Evolutionary conservation across 1,140 invertebrate species (phyloP), one percentile per base, ranked within the genome.

Genomic region (Drosophila novamexicana): DNA sequence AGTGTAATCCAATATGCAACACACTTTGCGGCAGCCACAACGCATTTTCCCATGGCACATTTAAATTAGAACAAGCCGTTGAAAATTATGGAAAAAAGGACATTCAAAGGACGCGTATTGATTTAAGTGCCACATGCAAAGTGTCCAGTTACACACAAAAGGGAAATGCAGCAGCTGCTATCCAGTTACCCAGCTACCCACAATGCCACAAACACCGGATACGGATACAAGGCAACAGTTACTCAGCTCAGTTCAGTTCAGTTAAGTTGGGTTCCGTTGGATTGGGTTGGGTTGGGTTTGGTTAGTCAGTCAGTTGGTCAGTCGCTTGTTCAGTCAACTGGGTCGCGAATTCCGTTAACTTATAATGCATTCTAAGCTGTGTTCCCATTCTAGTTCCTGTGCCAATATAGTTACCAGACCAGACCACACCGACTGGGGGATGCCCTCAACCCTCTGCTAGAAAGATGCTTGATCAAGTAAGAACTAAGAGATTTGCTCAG

Each of bases 1-100:
- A 16, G 37, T 52, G 79, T 75, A 81, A 81, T 75, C 57, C 74
- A 76, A 81, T 72, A 81, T 75, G 40, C 77, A 63, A 77, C 65
- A 56, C 79, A 81, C 47, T 81, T 77, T 77, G 62, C 37, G 49
- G 34, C 61, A 72, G 16, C 9, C 49, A 14, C 40, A 42, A 7
- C 40, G 18, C 14, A 36, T 77, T 71, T 71, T 84, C 75, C 81
- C 81, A 83, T 50, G 42, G 39, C 53, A 47, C 54, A 67, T 81
- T 59, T 12, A 59, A 59, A 85, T 85, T 85, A 85, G 81, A 85
- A 77, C 81, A 85, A 67, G 77, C 70, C 85, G 81, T 85, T 85
- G 37, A 52, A 56, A 85, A 78, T 85, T 85, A 85, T 85, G 69
- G 44, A 10, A 42, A 12, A 62, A 57, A 69, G n/a, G 57, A 45